A percentile compares a stretch with the other conserved stretches of the same genome.
phyloP scores from a whole-genome alignment of 2,797 vertebrate species.

The Gorsachius magnificus region DNA sequence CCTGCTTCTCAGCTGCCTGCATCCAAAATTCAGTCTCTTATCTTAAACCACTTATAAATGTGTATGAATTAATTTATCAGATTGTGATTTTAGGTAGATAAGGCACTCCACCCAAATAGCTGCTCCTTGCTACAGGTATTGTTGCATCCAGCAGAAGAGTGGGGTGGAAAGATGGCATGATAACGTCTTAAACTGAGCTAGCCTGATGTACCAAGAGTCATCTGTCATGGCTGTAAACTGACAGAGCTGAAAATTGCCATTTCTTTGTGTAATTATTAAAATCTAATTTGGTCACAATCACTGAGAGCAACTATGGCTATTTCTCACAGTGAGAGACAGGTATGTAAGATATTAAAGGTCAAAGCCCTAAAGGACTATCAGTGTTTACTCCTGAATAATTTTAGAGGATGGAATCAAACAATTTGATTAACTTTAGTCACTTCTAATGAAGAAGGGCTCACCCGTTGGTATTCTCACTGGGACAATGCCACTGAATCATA shows the following conservation, averaged over 20 bases:
- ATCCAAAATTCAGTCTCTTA: neutral
- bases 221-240: neutral
- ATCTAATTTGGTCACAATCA: neutral
- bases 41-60: neutral
- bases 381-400: conserved; percentile 1
- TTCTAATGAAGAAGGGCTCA: neutral
- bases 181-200: neutral
- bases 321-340: neutral
- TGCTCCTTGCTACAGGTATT: neutral
- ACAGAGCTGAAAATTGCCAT: neutral
- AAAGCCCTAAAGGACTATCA: neutral
- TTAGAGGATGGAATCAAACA: neutral
- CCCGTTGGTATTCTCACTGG: neutral
- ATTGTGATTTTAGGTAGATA: neutral
- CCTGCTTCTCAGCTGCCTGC: neutral
- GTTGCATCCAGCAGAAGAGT: neutral
- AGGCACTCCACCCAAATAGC: neutral
- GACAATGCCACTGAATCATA: neutral
- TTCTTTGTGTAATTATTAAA: neutral
- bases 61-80: neutral
- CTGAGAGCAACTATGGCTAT: neutral
- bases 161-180: neutral
- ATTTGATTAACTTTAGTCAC: neutral
- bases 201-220: neutral
- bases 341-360: neutral